phyloP scores from a whole-genome alignment of 2,113 vertebrate species.

The Ploceus nigricollis region DNA sequence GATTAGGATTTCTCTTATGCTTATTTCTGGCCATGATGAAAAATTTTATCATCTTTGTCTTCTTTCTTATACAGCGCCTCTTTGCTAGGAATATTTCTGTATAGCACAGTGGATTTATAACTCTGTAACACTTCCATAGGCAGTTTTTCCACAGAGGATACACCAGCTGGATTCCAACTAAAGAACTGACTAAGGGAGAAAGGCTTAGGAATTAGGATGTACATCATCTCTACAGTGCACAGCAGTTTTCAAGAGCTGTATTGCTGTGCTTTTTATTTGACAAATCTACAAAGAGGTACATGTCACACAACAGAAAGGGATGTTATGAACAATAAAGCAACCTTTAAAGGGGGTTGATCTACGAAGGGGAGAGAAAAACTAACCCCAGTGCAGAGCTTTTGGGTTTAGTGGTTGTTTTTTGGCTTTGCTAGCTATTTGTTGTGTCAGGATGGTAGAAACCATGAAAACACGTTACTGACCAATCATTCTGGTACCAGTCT shows the following conservation, averaged over 20 bases:
- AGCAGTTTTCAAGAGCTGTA: background rate
- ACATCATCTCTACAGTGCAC: background rate
- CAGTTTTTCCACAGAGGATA: background rate
- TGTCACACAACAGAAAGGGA: rapidly evolving
- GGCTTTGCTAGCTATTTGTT: background rate
- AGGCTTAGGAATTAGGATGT: background rate
- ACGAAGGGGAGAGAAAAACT: background rate
- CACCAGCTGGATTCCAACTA: background rate
- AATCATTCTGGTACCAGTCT: background rate
- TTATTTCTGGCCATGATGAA: background rate
- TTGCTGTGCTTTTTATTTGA: background rate
- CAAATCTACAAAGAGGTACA: background rate
- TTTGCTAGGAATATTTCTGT: background rate
- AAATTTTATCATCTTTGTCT: background rate
- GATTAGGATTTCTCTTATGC: background rate
- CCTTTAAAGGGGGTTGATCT: background rate
- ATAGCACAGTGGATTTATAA: rapidly evolving
- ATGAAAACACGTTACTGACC: background rate
- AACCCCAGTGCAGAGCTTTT: background rate
- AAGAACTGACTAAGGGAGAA: background rate
- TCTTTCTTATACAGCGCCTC: background rate
- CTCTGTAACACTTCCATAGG: background rate
- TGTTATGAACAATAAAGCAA: background rate
- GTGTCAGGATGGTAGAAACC: background rate
- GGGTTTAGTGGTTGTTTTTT: background rate